These are phyloP conservation scores for Potamilus streckersoni DNA, from an alignment of 1,140 invertebrate genomes.

Conservation along the genomic window DNA sequence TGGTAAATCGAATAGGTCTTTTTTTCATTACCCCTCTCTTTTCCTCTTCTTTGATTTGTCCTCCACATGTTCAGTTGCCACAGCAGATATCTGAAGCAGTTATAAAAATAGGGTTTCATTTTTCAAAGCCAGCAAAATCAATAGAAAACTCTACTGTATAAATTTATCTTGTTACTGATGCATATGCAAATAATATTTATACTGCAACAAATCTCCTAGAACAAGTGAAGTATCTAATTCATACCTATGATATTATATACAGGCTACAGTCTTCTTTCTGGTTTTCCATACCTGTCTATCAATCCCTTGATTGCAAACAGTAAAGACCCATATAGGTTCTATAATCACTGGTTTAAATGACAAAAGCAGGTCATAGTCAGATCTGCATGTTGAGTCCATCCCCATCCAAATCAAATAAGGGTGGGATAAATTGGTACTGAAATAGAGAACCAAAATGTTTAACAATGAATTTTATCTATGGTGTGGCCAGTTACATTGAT, in stretches of 20 bases:
- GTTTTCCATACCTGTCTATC: too few species aligned
- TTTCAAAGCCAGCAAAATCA: not conserved
- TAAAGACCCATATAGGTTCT: too few species aligned
- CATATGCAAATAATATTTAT: not conserved
- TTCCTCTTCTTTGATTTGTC: constrained; percentile 45
- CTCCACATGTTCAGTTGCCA: constrained; percentile 30
- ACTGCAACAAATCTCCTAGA: constrained; percentile 25
- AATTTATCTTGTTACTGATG: not conserved
- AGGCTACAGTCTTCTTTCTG: constrained; percentile 15
- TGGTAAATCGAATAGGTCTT: too few species aligned
- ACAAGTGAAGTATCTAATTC: constrained; percentile 34
- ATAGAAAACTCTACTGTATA: not conserved
- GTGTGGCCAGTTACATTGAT: too few species aligned
- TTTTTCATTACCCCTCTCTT: constrained; percentile 39
- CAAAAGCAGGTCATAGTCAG: too few species aligned
- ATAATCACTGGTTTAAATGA: too few species aligned
- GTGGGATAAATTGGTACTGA: too few species aligned
- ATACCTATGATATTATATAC: constrained; percentile 17
- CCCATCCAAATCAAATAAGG: too few species aligned
- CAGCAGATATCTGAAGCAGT: constrained; percentile 42
- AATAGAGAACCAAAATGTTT: too few species aligned
- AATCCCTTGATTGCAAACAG: too few species aligned
- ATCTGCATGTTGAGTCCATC: too few species aligned
- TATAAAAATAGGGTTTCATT: not conserved
- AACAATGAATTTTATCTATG: too few species aligned